phyloP scores from a whole-genome alignment of 2,888 invertebrate genomes.

The Gnatocerus cornutus region DNA sequence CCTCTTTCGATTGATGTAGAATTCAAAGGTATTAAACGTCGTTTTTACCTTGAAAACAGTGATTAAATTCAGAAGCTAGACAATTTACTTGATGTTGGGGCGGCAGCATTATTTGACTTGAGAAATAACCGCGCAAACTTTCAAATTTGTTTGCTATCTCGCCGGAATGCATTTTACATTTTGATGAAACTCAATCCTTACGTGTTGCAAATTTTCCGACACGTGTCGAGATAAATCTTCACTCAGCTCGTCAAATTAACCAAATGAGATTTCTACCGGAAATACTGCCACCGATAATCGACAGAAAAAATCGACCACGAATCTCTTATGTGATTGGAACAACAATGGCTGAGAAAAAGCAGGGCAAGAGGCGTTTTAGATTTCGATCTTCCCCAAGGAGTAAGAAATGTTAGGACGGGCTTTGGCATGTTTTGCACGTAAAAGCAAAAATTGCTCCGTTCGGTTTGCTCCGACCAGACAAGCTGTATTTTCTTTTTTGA shows the following conservation, averaged over 20 bases:
- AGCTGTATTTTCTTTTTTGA: conserved; percentile 57
- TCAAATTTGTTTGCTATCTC: conserved; percentile 59
- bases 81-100: conserved; percentile 44
- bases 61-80: too few species aligned
- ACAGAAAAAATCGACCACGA: conserved; percentile 30
- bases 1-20: too few species aligned
- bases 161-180: conserved; percentile 53
- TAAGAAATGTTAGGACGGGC: conserved; percentile 49
- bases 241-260: conserved; percentile 17
- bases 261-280: conserved; percentile 16
- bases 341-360: conserved; percentile 33
- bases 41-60: too few species aligned
- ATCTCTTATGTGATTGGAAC: conserved; percentile 43
- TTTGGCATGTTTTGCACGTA: conserved; percentile 62
- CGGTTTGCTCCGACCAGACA: conserved; percentile 57
- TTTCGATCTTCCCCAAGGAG: conserved; percentile 56
- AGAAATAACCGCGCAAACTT: conserved; percentile 56
- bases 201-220: conserved; percentile 25
- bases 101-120: conserved; percentile 39
- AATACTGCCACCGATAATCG: conserved; percentile 20
- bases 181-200: conserved; percentile 57
- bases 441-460: conserved; percentile 63
- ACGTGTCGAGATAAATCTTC: conserved; percentile 21
- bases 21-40: too few species aligned
- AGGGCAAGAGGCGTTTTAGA: conserved; percentile 46